Evolutionary conservation across 2,113 vertebrate species (phyloP).

Genomic region (zebrafish (Danio rerio)): GRCz12tu NC_133186.1:35599001-35599500

Average conservation of each 20-base stretch:
- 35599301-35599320: conserved; percentile 40
- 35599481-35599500: conserved; percentile 45
- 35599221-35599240: conserved; percentile 58
- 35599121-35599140: neutral
- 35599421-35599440: conserved; percentile 47
- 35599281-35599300: conserved; percentile 51
- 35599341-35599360: conserved; percentile 30
- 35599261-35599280: conserved; percentile 45
- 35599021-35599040: conserved; percentile 14
- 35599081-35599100: neutral
- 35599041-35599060: neutral
- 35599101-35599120: neutral
- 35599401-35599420: conserved; percentile 52
- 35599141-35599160: conserved; percentile 20
- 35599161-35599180: conserved; percentile 55
- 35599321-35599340: conserved; percentile 19
- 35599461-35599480: conserved; percentile 48
- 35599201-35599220: conserved; percentile 53
- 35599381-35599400: conserved; percentile 55
- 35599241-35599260: conserved; percentile 54
- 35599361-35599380: conserved; percentile 33
- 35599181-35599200: conserved; percentile 39
- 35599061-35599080: conserved; percentile 12
- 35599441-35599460: conserved; percentile 53
- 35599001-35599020: conserved; percentile 10